phyloP scores from a whole-genome alignment of 1,140 invertebrate species.

The Physella acuta region DNA sequence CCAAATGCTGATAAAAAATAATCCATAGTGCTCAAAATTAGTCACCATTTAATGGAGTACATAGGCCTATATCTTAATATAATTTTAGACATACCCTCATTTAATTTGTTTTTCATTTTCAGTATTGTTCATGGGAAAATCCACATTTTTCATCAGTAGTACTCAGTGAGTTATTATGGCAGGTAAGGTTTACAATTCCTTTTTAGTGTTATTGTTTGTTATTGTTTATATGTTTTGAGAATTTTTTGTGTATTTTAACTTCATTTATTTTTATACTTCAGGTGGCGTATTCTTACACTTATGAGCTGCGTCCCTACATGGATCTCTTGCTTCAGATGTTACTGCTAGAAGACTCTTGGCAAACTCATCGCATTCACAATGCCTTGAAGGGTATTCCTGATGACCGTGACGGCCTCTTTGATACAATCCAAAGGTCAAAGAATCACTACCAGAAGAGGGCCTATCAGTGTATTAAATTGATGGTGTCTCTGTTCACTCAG shows the following conservation, averaged over 20 bases:
- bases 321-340: constrained; percentile 86
- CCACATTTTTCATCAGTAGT: constrained; percentile 86
- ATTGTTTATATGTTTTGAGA: background rate
- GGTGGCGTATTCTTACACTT: constrained; percentile 89
- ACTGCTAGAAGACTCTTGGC: constrained; percentile 92
- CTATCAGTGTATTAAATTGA: constrained; percentile 95
- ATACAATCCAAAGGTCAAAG: constrained; percentile 88
- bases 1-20: too few species aligned
- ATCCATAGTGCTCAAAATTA: too few species aligned
- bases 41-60: too few species aligned
- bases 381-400: constrained; percentile 88
- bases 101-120: too few species aligned
- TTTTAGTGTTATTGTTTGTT: background rate
- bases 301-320: constrained; percentile 88
- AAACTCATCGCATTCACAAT: constrained; percentile 87
- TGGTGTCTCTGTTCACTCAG: constrained; percentile 82
- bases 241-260: background rate
- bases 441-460: constrained; percentile 94
- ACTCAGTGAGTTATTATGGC: constrained; percentile 85
- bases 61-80: too few species aligned
- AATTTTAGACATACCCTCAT: too few species aligned
- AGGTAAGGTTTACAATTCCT: constrained; percentile 39
- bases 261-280: constrained; percentile 21
- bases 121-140: constrained; percentile 93
- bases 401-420: constrained; percentile 88